Percentiles rank a stretch among this genome's conserved stretches.
Evolutionary conservation across 2,888 invertebrate species (phyloP).

Genomic region (Nemotelus pantherinus): DNA sequence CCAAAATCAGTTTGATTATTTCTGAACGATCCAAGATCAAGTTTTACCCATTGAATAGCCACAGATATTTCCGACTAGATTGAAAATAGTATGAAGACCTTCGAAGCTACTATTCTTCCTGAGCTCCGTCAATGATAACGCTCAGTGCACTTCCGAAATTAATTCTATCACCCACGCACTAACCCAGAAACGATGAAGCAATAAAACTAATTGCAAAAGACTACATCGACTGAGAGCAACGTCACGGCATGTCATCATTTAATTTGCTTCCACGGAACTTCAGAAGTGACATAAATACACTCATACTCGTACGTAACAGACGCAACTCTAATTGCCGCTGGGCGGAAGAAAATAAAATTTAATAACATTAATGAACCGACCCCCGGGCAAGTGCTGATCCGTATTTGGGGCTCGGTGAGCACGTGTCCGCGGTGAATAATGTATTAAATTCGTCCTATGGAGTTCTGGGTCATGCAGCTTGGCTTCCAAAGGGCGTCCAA

Average conservation of each 20-base stretch:
- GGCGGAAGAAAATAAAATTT: conserved; percentile 35
- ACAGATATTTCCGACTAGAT: too few relatives aligned
- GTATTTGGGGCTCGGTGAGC: conserved; percentile 9
- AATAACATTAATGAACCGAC: conserved; percentile 42
- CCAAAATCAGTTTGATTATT: too few relatives aligned
- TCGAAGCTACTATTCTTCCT: too few relatives aligned
- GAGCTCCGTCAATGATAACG: too few relatives aligned
- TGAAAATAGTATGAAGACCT: too few relatives aligned
- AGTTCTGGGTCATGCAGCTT: conserved; percentile 24
- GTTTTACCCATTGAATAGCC: too few relatives aligned
- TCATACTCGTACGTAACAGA: not conserved
- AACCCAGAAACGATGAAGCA: conserved; percentile 3
- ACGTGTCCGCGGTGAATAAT: conserved; percentile 42
- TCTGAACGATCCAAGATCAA: too few relatives aligned
- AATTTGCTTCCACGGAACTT: conserved; percentile 2
- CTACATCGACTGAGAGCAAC: not conserved
- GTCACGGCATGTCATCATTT: conserved; percentile 27
- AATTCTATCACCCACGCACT: not conserved
- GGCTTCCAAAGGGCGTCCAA: too few relatives aligned
- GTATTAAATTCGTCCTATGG: conserved; percentile 26
- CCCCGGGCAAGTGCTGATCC: not conserved
- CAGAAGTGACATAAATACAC: not conserved
- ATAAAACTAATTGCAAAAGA: conserved; percentile 20
- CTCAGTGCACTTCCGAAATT: not conserved
- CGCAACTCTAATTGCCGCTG: not conserved